Evolutionary conservation across 2,113 vertebrate genomes (phyloP).

Genomic region (Microtus montanus): DNA sequence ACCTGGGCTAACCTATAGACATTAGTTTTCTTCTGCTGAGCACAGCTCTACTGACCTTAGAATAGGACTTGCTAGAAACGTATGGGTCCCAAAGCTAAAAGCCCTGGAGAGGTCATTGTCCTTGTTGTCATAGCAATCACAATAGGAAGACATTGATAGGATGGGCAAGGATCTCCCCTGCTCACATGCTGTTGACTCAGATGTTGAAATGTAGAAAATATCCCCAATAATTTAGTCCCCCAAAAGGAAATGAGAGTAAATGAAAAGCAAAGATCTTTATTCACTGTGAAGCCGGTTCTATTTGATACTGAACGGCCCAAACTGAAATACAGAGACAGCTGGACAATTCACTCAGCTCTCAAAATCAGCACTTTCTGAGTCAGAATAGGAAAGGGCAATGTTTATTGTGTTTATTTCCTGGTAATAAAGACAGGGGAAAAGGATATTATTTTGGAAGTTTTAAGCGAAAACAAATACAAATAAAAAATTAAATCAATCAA

Average conservation of each 20-base stretch:
- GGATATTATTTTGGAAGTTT: constrained; percentile 12
- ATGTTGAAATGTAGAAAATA: constrained; percentile 27
- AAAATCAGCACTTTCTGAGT: background rate
- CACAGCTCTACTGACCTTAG: background rate
- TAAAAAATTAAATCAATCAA: background rate
- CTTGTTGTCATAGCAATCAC: background rate
- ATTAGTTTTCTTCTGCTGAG: background rate
- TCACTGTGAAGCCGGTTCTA: background rate
- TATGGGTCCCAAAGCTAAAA: background rate
- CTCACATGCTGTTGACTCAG: background rate
- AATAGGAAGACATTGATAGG: background rate
- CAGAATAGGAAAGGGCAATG: background rate
- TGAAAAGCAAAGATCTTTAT: background rate
- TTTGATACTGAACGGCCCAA: background rate
- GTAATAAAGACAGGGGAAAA: background rate
- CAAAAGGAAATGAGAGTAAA: background rate
- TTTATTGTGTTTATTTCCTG: background rate
- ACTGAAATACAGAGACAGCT: background rate
- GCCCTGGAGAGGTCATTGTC: background rate
- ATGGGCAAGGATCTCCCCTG: background rate
- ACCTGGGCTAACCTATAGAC: background rate
- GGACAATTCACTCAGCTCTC: background rate
- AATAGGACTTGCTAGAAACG: background rate
- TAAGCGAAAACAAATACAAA: constrained; percentile 34
- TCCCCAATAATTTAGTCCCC: constrained; percentile 1